Conservation (phyloP, 2,797 vertebrate species). For the Phataginus tetradactyla region DNA sequence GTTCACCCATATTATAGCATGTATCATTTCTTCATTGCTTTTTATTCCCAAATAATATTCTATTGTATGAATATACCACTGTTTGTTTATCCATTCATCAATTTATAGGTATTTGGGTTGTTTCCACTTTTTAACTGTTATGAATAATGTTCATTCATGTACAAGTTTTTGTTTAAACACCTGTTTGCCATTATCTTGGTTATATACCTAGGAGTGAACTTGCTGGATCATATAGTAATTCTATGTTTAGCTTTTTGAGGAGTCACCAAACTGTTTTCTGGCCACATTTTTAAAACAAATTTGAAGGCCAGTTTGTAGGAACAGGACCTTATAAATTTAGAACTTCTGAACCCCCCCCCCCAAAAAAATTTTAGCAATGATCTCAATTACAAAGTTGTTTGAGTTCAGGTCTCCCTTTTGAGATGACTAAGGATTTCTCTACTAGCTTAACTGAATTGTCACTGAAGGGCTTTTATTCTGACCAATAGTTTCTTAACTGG, state of each 20-base stretch:
- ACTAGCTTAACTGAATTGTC: constrained; percentile 13
- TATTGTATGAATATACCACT: neutral
- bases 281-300: neutral
- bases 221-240: neutral
- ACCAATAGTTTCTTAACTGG: neutral
- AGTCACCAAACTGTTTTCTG: constrained; percentile 8
- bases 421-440: constrained; percentile 15
- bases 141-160: neutral
- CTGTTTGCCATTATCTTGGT: neutral
- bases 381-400: neutral
- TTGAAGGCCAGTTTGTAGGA: neutral
- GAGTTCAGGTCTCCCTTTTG: constrained; percentile 3
- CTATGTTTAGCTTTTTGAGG: constrained; percentile 5
- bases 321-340: neutral
- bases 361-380: neutral
- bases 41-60: constrained; percentile 5
- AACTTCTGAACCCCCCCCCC: neutral
- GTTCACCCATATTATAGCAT: neutral
- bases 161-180: constrained; percentile 14
- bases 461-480: neutral
- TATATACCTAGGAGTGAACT: neutral
- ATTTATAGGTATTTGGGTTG: neutral
- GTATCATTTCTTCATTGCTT: constrained; percentile 25
- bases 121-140: neutral
- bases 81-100: constrained; percentile 5